Evolutionary conservation across 30 jellyfish, hydroid and myxozoan species (phyloP).

Genomic region (Morbakka virulenta): DNA sequence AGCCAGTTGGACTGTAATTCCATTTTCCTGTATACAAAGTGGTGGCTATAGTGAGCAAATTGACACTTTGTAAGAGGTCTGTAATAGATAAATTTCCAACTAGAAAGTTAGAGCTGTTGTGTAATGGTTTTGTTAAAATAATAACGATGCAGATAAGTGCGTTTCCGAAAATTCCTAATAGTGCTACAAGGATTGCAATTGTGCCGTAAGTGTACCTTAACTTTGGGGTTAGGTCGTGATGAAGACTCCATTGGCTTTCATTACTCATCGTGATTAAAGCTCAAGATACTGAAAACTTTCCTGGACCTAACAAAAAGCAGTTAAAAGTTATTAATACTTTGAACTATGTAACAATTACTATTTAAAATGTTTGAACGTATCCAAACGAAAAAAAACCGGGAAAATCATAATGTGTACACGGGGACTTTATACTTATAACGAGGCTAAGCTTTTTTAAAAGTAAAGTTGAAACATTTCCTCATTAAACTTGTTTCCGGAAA

Average conservation of each 20-base stretch:
- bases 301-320: no score
- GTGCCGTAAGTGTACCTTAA: conserved; percentile 14
- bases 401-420: no score
- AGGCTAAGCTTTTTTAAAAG: no score
- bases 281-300: no score
- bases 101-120: conserved; percentile 45
- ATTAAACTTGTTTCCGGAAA: no score
- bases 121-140: neutral
- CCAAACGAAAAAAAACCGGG: no score
- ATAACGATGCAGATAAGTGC: conserved; percentile 29
- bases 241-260: neutral
- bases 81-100: conserved; percentile 37
- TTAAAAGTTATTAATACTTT: no score
- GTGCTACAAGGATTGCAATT: conserved; percentile 1
- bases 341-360: no score
- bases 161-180: conserved; percentile 47
- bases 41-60: neutral
- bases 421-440: no score
- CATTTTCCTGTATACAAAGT: conserved; percentile 43
- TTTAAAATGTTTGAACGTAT: no score
- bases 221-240: neutral
- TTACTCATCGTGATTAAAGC: neutral
- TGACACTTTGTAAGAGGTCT: conserved; percentile 40
- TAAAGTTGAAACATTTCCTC: no score
- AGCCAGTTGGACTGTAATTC: conserved; percentile 24